Evolutionary conservation across 2,113 vertebrate species (phyloP).

Genomic region (Cairina moschata): DNA sequence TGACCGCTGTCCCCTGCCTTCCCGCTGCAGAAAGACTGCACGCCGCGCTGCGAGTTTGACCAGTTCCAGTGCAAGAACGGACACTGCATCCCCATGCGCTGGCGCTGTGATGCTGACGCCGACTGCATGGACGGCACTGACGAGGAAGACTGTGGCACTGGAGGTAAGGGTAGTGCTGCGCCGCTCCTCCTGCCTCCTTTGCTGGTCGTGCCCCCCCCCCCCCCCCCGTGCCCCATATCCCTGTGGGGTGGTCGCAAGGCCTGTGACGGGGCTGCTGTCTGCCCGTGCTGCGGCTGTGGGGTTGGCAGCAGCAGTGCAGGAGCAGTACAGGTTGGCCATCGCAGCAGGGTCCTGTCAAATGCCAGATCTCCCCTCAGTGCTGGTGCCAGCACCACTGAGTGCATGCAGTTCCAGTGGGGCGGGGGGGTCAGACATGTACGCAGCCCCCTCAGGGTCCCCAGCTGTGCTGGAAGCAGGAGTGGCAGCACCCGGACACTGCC

Average conservation of each 20-base stretch:
- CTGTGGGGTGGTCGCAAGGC: rapidly evolving
- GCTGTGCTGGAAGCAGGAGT: background rate
- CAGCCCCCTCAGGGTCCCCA: rapidly evolving
- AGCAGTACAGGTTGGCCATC: too few species aligned
- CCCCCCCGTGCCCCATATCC: rapidly evolving
- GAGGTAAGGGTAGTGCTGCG: slow-evolving; percentile 66
- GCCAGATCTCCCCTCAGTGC: rapidly evolving
- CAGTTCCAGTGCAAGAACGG: slow-evolving; percentile 95
- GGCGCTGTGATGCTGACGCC: slow-evolving; percentile 90
- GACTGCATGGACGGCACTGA: slow-evolving; percentile 97
- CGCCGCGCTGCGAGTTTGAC: slow-evolving; percentile 90
- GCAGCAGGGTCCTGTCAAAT: too few species aligned
- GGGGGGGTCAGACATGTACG: rapidly evolving
- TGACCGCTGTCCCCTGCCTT: rapidly evolving
- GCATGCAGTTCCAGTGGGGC: rapidly evolving
- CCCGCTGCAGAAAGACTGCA: slow-evolving; percentile 88
- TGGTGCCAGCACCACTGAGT: background rate
- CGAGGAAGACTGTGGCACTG: slow-evolving; percentile 87
- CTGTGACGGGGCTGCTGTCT: background rate
- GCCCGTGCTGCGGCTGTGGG: background rate
- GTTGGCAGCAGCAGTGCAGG: too few species aligned
- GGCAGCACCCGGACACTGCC: background rate
- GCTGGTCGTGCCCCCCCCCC: rapidly evolving
- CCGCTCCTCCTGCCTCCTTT: background rate
- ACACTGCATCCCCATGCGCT: slow-evolving; percentile 95